Evolutionary conservation across 2,888 invertebrate genomes (phyloP).

Genomic region (Unio delphinus): DNA sequence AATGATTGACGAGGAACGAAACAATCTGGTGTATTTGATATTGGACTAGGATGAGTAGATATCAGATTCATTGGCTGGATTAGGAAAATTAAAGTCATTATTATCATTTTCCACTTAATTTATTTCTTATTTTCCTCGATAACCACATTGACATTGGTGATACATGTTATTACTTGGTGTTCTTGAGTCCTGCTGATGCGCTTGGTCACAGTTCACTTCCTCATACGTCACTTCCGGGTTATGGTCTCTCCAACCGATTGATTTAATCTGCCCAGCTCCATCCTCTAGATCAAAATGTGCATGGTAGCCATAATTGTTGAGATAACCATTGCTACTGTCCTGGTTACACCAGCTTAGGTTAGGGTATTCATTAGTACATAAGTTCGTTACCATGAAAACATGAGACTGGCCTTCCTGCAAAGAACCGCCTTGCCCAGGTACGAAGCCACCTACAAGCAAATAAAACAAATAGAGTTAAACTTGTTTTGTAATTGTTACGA

Average conservation of each 20-base stretch:
- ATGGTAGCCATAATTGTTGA: slow-evolving; percentile 39
- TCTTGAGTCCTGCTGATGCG: slow-evolving; percentile 7
- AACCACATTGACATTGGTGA: slow-evolving; percentile 27
- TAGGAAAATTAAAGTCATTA: too few species aligned
- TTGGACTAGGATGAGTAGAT: too few species aligned
- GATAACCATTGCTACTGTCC: slow-evolving; percentile 14
- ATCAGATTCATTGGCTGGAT: too few species aligned
- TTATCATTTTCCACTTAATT: too few species aligned
- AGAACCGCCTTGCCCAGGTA: slow-evolving; percentile 39
- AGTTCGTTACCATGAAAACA: slow-evolving; percentile 56
- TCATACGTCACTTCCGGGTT: slow-evolving; percentile 52
- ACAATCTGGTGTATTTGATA: too few species aligned
- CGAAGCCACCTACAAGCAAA: slow-evolving; percentile 47
- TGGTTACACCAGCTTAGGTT: slow-evolving; percentile 58
- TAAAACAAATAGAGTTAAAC: neutral
- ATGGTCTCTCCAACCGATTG: slow-evolving; percentile 33
- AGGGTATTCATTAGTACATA: slow-evolving; percentile 46
- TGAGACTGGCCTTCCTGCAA: slow-evolving; percentile 20
- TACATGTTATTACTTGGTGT: slow-evolving; percentile 26
- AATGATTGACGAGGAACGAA: too few species aligned
- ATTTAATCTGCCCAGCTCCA: slow-evolving; percentile 28
- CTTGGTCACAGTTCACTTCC: slow-evolving; percentile 22
- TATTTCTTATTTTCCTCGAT: slow-evolving; percentile 6
- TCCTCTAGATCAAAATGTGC: slow-evolving; percentile 47
- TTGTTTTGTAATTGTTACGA: too few species aligned